These are phyloP conservation scores for Dendrophyllia cribrosa DNA, from an alignment of 64 coral and sea anemone species.

Conservation along the genomic window DNA sequence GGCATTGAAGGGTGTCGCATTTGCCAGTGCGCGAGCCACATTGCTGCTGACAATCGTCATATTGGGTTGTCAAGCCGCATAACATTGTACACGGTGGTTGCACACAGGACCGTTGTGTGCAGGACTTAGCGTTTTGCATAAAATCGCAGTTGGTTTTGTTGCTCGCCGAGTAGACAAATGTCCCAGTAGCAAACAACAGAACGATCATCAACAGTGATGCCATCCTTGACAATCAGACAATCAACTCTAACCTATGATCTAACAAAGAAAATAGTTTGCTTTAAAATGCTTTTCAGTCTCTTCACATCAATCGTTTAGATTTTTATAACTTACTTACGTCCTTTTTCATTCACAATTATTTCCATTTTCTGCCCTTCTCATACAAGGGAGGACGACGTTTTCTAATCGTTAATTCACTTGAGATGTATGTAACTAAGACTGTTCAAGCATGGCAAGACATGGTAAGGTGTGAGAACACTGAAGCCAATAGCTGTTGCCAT, in stretches of 20 bases:
- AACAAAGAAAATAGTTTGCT: background rate
- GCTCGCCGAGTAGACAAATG: background rate
- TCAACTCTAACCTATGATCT: background rate
- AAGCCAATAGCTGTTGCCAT: too few relatives aligned
- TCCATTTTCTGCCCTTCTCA: too few relatives aligned
- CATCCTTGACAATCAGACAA: background rate
- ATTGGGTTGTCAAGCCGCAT: background rate
- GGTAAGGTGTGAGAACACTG: too few relatives aligned
- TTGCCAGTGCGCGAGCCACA: background rate
- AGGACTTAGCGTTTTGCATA: background rate
- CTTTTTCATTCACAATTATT: too few relatives aligned
- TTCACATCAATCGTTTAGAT: too few relatives aligned
- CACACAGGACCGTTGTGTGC: background rate
- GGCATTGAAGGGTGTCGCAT: background rate
- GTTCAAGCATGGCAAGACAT: too few relatives aligned
- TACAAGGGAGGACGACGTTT: too few relatives aligned
- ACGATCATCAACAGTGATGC: background rate
- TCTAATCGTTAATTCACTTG: too few relatives aligned
- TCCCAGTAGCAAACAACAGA: background rate
- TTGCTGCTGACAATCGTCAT: background rate
- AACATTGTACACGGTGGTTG: background rate
- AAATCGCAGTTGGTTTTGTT: constrained; percentile 17
- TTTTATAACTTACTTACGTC: too few relatives aligned
- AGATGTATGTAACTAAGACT: too few relatives aligned
- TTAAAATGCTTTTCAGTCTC: too few relatives aligned